phyloP scores from a whole-genome alignment of 2,888 invertebrate species.

The Phasia obesa region DNA sequence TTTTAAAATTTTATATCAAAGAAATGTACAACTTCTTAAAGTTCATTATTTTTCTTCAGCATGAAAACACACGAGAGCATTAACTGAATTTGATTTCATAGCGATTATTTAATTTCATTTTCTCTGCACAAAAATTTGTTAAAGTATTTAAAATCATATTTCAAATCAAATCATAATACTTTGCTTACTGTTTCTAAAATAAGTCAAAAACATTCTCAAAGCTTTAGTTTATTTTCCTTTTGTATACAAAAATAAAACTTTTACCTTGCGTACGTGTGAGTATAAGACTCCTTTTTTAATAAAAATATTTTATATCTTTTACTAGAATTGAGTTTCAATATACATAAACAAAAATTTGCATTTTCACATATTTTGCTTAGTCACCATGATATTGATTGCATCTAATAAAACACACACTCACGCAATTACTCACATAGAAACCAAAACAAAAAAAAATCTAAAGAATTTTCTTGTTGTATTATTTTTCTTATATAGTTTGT shows the following conservation, averaged over 20 bases:
- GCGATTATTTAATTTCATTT: too few species aligned
- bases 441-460: constrained; percentile 24
- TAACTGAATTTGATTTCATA: too few species aligned
- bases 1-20: too few species aligned
- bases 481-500: constrained; percentile 28
- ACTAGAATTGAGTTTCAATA: constrained; percentile 33
- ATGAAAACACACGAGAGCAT: too few species aligned
- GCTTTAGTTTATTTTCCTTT: neutral
- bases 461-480: constrained; percentile 16
- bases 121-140: neutral
- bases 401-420: constrained; percentile 28
- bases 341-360: constrained; percentile 51
- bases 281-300: neutral
- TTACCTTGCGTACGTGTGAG: too few species aligned
- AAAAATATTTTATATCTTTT: constrained; percentile 33
- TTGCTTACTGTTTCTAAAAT: neutral
- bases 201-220: constrained; percentile 35
- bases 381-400: constrained; percentile 56
- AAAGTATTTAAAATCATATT: neutral
- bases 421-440: constrained; percentile 3
- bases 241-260: neutral
- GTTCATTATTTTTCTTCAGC: too few species aligned
- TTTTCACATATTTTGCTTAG: constrained; percentile 41
- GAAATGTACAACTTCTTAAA: too few species aligned
- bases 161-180: neutral